A percentile compares a stretch with the other conserved stretches of the same genome.
These are phyloP conservation scores for Paracanthobrama guichenoti DNA, from an alignment of 2,113 vertebrate genomes.

Conservation along the genomic window DNA sequence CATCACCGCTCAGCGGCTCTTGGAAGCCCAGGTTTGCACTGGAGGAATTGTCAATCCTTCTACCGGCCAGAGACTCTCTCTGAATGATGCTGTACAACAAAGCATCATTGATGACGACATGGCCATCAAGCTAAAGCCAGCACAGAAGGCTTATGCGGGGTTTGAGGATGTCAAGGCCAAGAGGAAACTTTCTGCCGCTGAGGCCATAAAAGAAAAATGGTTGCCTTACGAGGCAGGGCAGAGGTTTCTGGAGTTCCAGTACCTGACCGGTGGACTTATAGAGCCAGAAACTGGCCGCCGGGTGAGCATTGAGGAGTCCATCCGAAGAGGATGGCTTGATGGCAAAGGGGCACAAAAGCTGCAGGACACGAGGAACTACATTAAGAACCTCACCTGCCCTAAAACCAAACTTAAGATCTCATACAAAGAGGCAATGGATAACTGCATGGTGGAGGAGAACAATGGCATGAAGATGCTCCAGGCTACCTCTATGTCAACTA, in stretches of 20 bases:
- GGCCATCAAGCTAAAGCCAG: conserved; percentile 87
- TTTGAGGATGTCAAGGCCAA: conserved; percentile 93
- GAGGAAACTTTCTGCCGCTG: conserved; percentile 90
- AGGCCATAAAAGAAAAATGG: conserved; percentile 96
- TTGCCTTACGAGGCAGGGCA: conserved; percentile 94
- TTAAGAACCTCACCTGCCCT: conserved; percentile 92
- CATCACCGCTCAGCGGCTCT: conserved; percentile 90
- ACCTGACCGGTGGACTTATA: conserved; percentile 90
- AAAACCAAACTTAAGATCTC: conserved; percentile 99
- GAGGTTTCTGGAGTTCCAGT: conserved; percentile 95
- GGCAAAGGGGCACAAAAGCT: conserved; percentile 87
- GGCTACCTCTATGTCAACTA: conserved; percentile 90
- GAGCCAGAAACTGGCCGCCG: conserved; percentile 83
- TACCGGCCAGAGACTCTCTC: conserved; percentile 81
- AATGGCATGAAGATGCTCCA: conserved; percentile 91
- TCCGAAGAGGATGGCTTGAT: conserved; percentile 87
- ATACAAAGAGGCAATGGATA: conserved; percentile 93
- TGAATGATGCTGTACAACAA: conserved; percentile 87
- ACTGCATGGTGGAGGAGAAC: conserved; percentile 95
- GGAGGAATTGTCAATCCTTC: conserved; percentile 92
- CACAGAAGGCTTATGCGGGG: conserved; percentile 91
- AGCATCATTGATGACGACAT: conserved; percentile 89
- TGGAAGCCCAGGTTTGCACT: conserved; percentile 94
- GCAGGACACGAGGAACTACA: conserved; percentile 84
- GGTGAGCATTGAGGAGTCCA: conserved; percentile 87